Evolutionary conservation across 2,797 vertebrate species (phyloP), one percentile per base, ranked within the genome.

Genomic region (Buceros bicornis): DNA sequence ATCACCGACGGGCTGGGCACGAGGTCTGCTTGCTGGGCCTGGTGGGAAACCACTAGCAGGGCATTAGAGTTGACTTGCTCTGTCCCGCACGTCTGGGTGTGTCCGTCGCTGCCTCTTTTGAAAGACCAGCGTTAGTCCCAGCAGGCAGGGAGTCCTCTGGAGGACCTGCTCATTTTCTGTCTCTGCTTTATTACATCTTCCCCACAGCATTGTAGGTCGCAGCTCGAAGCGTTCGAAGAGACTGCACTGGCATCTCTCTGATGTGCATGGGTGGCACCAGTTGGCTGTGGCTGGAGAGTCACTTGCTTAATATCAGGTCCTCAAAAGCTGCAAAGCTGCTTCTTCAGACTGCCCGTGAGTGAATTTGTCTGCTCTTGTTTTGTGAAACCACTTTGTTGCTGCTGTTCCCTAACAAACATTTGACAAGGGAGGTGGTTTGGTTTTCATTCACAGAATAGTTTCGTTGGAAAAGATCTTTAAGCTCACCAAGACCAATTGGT

Each of bases 211-310:
- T 1, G 0, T 11, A 16, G 43, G 33, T 65, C 47, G 90, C 43
- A 19, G 54, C 48, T 61, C 0, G 0, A 50, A 81, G 25, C 37
- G 20, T 35, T 78, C 0, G 0, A 37, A 62, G 18, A 48, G 53
- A 28, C 29, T 47, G 22, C 24, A 4, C 21, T 42, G 50, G 20
- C 57, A 19, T 89, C 79, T 33, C 40, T 87, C 62, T 67, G n/a
- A 85, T 66, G 35, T 61, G 47, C 7, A 1, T 1, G 8, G 16
- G 6, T 76, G 43, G n/a, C 42, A 79, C 35, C 37, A 65, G 33
- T 40, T 70, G 71, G 50, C 33, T 62, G 43, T 45, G 31, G 10
- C 62, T 89, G 56, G 72, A 89, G 51, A 77, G 47, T 13, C 61
- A n/a, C 22, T 72, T 50, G 6, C 25, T 82, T 51, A 24, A 33